Evolutionary conservation across 1,140 invertebrate genomes (phyloP).

Genomic region (Lepidurus packardi): DNA sequence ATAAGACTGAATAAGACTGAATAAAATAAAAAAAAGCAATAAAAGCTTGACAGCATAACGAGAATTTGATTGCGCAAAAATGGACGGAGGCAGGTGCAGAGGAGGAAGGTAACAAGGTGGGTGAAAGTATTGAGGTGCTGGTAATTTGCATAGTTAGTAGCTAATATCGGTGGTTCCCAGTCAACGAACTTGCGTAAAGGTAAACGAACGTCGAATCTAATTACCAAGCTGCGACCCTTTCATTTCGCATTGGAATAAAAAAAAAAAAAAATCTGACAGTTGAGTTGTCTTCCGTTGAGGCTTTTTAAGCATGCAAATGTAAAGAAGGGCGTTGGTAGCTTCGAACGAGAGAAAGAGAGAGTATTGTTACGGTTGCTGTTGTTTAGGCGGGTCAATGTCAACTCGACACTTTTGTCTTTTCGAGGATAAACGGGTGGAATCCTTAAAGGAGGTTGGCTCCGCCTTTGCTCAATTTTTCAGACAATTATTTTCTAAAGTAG

Average conservation of each 20-base stretch:
- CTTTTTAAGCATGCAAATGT: background rate
- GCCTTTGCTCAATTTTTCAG: background rate
- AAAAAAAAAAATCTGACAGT: background rate
- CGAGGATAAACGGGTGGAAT: background rate
- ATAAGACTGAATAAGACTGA: no score
- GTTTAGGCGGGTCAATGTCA: conserved; percentile 21
- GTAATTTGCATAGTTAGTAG: background rate
- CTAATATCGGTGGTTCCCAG: background rate
- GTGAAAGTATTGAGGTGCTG: background rate
- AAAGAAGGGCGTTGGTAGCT: background rate
- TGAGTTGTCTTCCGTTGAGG: background rate
- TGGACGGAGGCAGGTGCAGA: background rate
- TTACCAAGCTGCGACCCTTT: background rate
- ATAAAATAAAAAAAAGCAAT: no score
- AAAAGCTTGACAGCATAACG: no score
- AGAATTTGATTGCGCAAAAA: no score
- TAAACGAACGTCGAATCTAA: background rate
- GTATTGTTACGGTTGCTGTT: conserved; percentile 2
- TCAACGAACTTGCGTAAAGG: conserved; percentile 8
- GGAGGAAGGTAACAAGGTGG: background rate
- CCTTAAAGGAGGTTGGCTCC: background rate
- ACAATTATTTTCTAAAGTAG: conserved; percentile 13
- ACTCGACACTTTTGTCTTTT: background rate
- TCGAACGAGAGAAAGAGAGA: background rate
- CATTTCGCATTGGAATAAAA: background rate